Evolutionary conservation across 2,113 vertebrate species (phyloP).

Genomic region (Pluvianellus socialis): DNA sequence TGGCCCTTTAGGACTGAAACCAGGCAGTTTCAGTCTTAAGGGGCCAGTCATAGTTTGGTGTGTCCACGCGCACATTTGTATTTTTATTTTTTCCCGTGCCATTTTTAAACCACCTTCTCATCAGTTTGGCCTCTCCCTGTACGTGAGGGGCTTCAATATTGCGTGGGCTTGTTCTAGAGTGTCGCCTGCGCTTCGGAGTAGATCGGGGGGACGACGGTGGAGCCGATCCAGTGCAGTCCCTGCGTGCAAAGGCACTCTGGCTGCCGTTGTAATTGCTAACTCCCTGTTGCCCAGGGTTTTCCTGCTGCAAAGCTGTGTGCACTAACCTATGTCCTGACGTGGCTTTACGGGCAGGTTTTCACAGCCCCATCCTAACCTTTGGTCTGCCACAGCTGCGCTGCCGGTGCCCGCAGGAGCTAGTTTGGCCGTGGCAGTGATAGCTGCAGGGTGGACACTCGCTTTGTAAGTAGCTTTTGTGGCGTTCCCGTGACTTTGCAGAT

Average conservation of each 20-base stretch:
- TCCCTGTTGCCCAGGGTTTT: neutral
- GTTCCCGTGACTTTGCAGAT: neutral
- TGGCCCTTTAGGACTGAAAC: too few relatives aligned
- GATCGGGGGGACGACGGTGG: too few relatives aligned
- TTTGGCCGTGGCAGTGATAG: neutral
- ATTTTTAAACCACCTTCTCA: neutral
- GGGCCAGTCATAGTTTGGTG: neutral
- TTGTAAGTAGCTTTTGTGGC: neutral
- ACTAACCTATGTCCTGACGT: neutral
- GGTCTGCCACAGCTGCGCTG: neutral
- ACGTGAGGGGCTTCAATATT: neutral
- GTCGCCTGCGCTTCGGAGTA: neutral
- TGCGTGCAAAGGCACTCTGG: neutral
- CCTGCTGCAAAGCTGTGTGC: neutral
- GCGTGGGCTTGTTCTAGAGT: neutral
- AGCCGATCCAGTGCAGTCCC: neutral
- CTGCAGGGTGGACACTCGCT: neutral
- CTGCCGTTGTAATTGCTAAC: neutral
- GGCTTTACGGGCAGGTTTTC: neutral
- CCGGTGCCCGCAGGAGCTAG: neutral
- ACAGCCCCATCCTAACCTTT: neutral
- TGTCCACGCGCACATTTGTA: rapidly evolving
- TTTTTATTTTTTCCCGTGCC: neutral
- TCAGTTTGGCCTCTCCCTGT: neutral
- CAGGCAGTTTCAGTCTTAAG: neutral